Evolutionary conservation across 2,888 invertebrate species (phyloP).

Genomic region (Timandra comae): DNA sequence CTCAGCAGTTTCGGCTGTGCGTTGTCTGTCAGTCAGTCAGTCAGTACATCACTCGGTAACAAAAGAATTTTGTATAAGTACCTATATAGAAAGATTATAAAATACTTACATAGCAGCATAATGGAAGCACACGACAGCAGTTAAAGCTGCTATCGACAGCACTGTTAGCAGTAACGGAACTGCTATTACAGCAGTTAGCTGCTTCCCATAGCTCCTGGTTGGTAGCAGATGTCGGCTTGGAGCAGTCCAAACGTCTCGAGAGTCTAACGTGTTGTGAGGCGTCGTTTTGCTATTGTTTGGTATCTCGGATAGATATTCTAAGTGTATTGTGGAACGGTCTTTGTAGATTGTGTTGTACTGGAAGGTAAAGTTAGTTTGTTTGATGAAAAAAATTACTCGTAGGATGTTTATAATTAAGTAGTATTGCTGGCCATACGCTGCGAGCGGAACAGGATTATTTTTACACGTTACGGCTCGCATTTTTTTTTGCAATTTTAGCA

Average conservation of each 20-base stretch:
- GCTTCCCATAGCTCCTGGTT: slow-evolving; percentile 80
- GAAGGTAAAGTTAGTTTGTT: slow-evolving; percentile 13
- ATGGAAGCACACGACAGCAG: slow-evolving; percentile 85
- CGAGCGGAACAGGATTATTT: no score
- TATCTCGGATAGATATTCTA: slow-evolving; percentile 51
- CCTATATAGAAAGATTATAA: slow-evolving; percentile 2
- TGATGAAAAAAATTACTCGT: no score
- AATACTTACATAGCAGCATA: slow-evolving; percentile 85
- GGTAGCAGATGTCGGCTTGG: slow-evolving; percentile 79
- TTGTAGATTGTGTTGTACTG: slow-evolving; percentile 67
- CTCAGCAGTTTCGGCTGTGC: no score
- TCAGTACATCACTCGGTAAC: no score
- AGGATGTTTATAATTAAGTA: no score
- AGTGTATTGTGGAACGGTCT: slow-evolving; percentile 43
- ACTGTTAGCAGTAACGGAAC: slow-evolving; percentile 82
- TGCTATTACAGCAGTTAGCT: slow-evolving; percentile 82
- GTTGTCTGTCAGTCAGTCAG: no score
- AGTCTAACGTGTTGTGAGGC: slow-evolving; percentile 26
- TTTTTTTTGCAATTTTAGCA: no score
- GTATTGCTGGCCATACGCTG: no score
- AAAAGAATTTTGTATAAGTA: no score
- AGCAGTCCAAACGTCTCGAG: slow-evolving; percentile 76
- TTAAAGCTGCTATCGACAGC: slow-evolving; percentile 80
- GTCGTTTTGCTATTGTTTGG: slow-evolving; percentile 33
- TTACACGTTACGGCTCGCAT: no score